Evolutionary conservation across 2,888 invertebrate species (phyloP), one percentile per base, ranked within the genome.

Genomic region (Bombylius discolor): DNA sequence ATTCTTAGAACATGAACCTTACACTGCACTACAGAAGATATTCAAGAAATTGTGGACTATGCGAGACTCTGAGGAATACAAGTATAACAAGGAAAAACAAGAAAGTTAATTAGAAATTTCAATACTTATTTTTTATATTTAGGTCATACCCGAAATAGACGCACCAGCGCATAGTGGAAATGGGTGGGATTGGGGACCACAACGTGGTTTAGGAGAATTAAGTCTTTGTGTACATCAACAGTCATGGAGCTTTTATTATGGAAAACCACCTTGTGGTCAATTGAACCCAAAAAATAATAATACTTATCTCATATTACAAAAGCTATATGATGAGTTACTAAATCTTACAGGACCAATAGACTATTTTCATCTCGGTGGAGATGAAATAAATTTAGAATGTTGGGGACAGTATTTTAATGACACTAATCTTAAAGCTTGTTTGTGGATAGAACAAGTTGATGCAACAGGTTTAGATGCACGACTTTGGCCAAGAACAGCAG

Each of bases 151-250:
- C 1, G 96, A 96, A 74, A 84, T 94, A 56, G 94, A 94, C 73
- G 86, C 89, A 12, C 95, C 95, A 1, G 91, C 90, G 5, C 92
- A 93, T 71, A 87, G 88, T 4, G 89, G 90, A 5, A 85, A 87
- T 62, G 90, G 90, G 1, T 91, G 89, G 89, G 82, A 83, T 60
- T 89, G 88, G 88, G 89, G 88, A 23, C 81, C 84, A 1, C 77
- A 81, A 55, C 82, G 83, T 55, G 87, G 88, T 0, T 75, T 87
- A 53, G 90, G 90, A 1, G 84, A 87, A 56, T 74, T 91, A 45
- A 88, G 88, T 11, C 78, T 89, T 59, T 91, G 90, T 70, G 80
- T 90, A 12, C 89, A 90, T 69, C 81, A 83, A 52, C 83, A 85
- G 64, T 89, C 89, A 0, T 89, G 89, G 89, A 82, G 80, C 63